Base-by-base conservation (phyloP, 2,797 vertebrate genomes). In the Emys orbicularis region DNA sequence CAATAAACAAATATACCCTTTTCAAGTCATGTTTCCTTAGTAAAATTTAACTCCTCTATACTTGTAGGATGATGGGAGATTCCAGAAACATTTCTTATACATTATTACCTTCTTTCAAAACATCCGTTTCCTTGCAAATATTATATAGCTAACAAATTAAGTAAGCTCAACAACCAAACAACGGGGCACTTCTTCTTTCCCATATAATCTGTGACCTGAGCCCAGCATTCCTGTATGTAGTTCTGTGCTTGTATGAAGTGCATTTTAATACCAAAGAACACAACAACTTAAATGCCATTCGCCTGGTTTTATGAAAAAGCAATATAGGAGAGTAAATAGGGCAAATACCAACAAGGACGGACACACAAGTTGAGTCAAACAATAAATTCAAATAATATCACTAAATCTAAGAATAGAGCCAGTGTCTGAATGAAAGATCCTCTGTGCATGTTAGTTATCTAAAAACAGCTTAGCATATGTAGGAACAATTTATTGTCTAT, bases 311-410 rank as follows among this genome's bases (percentile, higher is more conserved):
- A 98, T 98, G 98, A 98, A 98, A 99, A 99, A 98, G 99, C 99
- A 99, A 99, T 99, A 99, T 99, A 99, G 98, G 98, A 99, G 99
- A 99, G 99, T 99, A 99, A 99, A 99, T 99, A 99, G 99, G 99
- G 99, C 99, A 99, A 99, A 99, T 99, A 99, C 98, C 99, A 99
- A 99, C 99, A 99, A 99, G 98, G 98, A 98, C 98, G 98, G 98
- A 98, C 98, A 98, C 98, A 97, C 98, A 97, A 98, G 98, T 98
- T 90, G 98, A 98, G 98, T 98, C 98, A 99, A 99, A 99, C 99
- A 99, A 97, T 98, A 97, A 98, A 98, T 98, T 98, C 98, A 98
- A 97, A 98, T 98, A 97, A 96, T 95, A 97, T 97, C 97, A 74
- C 88, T 94, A 97, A 95, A 96, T 88, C 50, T 47, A 92, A 86